phyloP scores from a whole-genome alignment of 2,113 vertebrate genomes.

The Mesembrinibis cayennensis region DNA sequence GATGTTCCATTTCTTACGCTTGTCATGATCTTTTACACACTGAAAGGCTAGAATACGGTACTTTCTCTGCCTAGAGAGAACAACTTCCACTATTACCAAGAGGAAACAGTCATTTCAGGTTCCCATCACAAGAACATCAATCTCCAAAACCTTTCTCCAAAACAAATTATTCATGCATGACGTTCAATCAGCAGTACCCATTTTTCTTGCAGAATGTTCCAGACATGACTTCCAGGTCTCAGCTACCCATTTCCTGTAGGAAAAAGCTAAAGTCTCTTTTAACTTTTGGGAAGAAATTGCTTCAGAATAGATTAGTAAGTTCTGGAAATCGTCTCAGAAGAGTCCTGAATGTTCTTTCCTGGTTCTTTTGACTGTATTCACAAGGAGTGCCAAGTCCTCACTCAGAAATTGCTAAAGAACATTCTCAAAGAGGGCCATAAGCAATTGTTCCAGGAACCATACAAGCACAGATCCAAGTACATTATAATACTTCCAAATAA shows the following conservation, averaged over 20 bases:
- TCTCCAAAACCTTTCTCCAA: constrained; percentile 10
- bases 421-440: neutral
- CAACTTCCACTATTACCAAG: neutral
- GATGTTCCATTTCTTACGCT: constrained; percentile 16
- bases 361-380: neutral
- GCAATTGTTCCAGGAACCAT: neutral
- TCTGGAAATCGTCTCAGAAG: constrained; percentile 25
- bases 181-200: neutral
- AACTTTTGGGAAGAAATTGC: neutral
- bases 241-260: neutral
- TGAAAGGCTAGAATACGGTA: neutral
- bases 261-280: neutral
- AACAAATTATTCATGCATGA: constrained; percentile 14
- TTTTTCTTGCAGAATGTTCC: constrained; percentile 39
- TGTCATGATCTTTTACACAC: neutral
- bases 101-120: constrained; percentile 1
- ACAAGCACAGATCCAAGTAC: neutral
- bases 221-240: neutral
- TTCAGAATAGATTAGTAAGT: neutral
- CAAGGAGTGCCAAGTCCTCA: neutral
- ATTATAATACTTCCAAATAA: constrained; percentile 23
- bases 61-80: neutral
- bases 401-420: neutral
- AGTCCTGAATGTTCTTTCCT: neutral
- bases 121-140: constrained; percentile 14